A percentile compares a stretch with the other conserved stretches of the same genome.
Conservation (phyloP, 2,888 invertebrate genomes). For the Bibio marci region DNA sequence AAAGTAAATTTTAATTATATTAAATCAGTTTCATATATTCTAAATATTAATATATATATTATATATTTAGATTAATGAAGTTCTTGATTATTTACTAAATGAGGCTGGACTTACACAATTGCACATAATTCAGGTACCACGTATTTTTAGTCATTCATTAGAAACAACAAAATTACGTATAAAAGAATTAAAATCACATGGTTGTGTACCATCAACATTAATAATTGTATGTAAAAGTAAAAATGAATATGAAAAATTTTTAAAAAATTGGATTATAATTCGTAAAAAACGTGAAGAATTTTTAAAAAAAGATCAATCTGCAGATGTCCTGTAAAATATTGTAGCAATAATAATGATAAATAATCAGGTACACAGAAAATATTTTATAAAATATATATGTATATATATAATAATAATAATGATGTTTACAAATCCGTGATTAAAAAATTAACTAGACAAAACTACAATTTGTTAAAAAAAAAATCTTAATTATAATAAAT, state of each 20-base stretch:
- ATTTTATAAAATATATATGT: too few species aligned
- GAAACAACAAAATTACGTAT: constrained; percentile 36
- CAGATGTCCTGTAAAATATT: too few species aligned
- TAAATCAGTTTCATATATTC: too few species aligned
- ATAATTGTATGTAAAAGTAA: constrained; percentile 38
- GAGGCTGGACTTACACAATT: constrained; percentile 33
- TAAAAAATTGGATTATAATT: constrained; percentile 21
- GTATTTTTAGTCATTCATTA: constrained; percentile 37
- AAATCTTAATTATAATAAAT: too few species aligned
- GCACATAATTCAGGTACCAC: constrained; percentile 36
- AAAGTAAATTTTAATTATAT: constrained; percentile 34
- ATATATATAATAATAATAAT: too few species aligned
- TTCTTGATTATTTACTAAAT: constrained; percentile 36
- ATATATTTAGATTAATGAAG: constrained; percentile 37
- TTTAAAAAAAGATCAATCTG: too few species aligned
- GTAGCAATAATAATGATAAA: too few species aligned
- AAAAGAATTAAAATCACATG: constrained; percentile 31
- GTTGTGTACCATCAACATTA: constrained; percentile 32
- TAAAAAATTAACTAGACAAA: too few species aligned
- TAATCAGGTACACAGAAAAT: too few species aligned
- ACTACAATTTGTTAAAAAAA: too few species aligned
- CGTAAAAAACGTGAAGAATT: neutral
- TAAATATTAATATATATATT: too few species aligned
- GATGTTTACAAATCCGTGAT: too few species aligned
- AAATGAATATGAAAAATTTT: constrained; percentile 35